These are phyloP conservation scores for Penaeus vannamei DNA, from an alignment of 1,140 invertebrate genomes.

Conservation along the genomic window DNA sequence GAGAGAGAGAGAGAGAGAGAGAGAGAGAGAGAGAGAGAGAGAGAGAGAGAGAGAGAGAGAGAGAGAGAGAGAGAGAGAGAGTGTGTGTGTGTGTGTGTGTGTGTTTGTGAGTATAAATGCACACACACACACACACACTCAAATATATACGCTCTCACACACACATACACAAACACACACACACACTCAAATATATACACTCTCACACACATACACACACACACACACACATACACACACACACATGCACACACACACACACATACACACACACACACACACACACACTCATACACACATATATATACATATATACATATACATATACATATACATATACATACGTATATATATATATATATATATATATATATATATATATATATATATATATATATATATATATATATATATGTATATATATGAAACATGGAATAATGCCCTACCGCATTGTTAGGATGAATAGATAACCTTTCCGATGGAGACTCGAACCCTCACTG, in stretches of 20 bases:
- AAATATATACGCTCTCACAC: too few relatives aligned
- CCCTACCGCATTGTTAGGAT: too few relatives aligned
- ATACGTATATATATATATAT: not conserved
- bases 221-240: slow-evolving; percentile 33
- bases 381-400: slow-evolving; percentile 2
- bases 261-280: not conserved
- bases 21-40: slow-evolving; percentile 30
- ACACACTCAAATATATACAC: too few relatives aligned
- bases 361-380: slow-evolving; percentile 3
- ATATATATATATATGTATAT: not conserved
- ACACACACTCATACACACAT: not conserved
- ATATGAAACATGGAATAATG: too few relatives aligned
- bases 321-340: not conserved
- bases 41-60: slow-evolving; percentile 28
- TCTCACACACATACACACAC: slow-evolving; percentile 3
- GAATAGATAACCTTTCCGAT: too few relatives aligned
- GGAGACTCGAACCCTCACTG: too few relatives aligned
- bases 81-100: slow-evolving; percentile 31
- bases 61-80: slow-evolving; percentile 1
- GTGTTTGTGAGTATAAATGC: not conserved
- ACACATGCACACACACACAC: too few relatives aligned
- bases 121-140: too few relatives aligned
- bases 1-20: not conserved
- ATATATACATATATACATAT: too few relatives aligned
- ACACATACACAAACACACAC: too few relatives aligned